Evolutionary conservation across 2,888 invertebrate species (phyloP).

Genomic region (Ctena decussata): DNA sequence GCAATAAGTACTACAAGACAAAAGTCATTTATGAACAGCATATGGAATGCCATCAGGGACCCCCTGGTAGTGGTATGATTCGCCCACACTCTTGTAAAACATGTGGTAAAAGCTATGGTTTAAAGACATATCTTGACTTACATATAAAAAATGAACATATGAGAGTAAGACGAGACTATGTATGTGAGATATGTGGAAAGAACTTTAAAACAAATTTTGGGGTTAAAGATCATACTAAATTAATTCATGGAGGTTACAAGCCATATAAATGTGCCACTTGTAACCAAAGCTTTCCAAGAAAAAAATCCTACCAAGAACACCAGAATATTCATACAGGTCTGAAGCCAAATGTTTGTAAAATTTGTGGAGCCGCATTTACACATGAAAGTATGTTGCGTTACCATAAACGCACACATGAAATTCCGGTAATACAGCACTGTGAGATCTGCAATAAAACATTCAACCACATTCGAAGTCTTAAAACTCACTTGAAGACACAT

Average conservation of each 20-base stretch:
- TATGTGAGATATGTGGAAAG: constrained; percentile 74
- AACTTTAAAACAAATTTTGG: constrained; percentile 76
- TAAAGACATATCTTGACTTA: too few relatives aligned
- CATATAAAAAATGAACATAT: too few relatives aligned
- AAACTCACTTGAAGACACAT: constrained; percentile 86
- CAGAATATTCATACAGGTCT: constrained; percentile 79
- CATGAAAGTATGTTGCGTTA: constrained; percentile 79
- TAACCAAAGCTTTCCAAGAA: constrained; percentile 77
- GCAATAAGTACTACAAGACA: constrained; percentile 77
- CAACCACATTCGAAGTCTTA: constrained; percentile 85
- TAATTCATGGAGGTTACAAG: constrained; percentile 73
- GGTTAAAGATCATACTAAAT: constrained; percentile 74
- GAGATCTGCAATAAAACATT: constrained; percentile 84
- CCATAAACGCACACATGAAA: constrained; percentile 84
- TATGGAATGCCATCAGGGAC: constrained; percentile 70
- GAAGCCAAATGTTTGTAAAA: constrained; percentile 77
- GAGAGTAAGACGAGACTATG: constrained; percentile 72
- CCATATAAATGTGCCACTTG: constrained; percentile 74
- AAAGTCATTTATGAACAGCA: constrained; percentile 68
- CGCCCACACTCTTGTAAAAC: too few relatives aligned
- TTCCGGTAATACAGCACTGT: constrained; percentile 84
- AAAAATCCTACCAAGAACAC: constrained; percentile 75
- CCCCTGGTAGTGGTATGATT: too few relatives aligned
- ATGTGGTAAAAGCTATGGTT: too few relatives aligned
- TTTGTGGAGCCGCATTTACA: constrained; percentile 76